A percentile compares a stretch with the other conserved stretches of the same genome.
phyloP scores from a whole-genome alignment of 2,113 vertebrate species.

The Macrotus californicus region DNA sequence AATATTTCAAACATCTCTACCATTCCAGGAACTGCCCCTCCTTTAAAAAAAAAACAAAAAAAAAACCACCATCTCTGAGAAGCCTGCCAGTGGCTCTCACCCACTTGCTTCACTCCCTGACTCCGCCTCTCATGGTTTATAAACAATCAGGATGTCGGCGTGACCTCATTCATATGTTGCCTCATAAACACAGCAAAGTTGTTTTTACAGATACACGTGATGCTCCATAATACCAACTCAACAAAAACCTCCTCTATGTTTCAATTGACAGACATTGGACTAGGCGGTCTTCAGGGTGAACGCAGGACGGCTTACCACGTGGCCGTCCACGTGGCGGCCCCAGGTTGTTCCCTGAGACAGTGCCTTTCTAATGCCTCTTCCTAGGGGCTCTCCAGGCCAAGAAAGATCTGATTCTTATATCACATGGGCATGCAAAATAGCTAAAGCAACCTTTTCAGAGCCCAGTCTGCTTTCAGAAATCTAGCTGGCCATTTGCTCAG shows the following conservation, averaged over 20 bases:
- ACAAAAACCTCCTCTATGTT: neutral
- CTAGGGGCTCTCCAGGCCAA: neutral
- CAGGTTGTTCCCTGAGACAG: neutral
- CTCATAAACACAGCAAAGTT: neutral
- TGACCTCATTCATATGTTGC: neutral
- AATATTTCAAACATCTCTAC: neutral
- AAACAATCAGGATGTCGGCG: neutral
- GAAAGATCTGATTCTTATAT: neutral
- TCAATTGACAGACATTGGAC: neutral
- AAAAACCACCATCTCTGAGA: slow-evolving; percentile 4
- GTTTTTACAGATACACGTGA: neutral
- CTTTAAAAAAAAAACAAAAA: neutral
- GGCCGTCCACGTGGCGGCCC: neutral
- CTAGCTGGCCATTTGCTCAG: neutral
- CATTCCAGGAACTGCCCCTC: neutral
- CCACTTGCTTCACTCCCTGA: neutral
- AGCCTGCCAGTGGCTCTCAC: neutral
- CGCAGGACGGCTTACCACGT: neutral
- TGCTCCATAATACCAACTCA: neutral
- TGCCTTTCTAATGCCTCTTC: neutral
- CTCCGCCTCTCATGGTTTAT: neutral
- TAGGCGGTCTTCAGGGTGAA: neutral
- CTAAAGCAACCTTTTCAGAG: neutral
- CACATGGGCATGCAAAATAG: neutral
- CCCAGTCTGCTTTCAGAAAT: neutral